Evolutionary conservation across 2,797 vertebrate genomes (phyloP).

Genomic region (Cyclura pinguis): DNA sequence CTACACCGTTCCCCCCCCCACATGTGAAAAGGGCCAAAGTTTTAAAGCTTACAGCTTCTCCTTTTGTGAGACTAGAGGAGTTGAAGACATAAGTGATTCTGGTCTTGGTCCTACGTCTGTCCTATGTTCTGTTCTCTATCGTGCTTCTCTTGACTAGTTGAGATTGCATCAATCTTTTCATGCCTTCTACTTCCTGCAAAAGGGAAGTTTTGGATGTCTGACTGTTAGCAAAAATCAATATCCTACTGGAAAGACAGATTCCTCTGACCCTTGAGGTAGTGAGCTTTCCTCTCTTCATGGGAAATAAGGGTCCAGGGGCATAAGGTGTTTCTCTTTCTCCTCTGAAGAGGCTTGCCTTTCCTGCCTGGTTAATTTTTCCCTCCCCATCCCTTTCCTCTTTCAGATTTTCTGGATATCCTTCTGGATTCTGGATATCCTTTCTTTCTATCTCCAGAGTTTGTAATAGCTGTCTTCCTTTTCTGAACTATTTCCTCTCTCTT

Average conservation of each 20-base stretch:
- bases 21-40: no score
- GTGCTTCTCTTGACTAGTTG: neutral
- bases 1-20: no score
- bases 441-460: neutral
- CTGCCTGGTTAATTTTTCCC: neutral
- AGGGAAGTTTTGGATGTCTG: neutral
- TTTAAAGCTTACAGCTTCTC: neutral
- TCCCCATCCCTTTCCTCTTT: neutral
- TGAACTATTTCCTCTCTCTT: neutral
- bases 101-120: neutral
- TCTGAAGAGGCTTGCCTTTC: no score
- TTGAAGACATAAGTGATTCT: neutral
- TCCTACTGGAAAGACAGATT: neutral
- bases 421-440: neutral
- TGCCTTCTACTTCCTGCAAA: neutral
- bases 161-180: neutral
- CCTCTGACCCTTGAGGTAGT: neutral
- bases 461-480: neutral
- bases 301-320: neutral
- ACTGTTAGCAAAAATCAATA: neutral
- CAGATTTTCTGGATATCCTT: neutral
- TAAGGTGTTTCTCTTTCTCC: neutral
- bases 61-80: neutral
- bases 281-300: neutral
- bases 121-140: neutral